These are phyloP conservation scores for Petrocephalus sullivani DNA, from an alignment of 2,797 vertebrate species.

Conservation along the genomic window DNA sequence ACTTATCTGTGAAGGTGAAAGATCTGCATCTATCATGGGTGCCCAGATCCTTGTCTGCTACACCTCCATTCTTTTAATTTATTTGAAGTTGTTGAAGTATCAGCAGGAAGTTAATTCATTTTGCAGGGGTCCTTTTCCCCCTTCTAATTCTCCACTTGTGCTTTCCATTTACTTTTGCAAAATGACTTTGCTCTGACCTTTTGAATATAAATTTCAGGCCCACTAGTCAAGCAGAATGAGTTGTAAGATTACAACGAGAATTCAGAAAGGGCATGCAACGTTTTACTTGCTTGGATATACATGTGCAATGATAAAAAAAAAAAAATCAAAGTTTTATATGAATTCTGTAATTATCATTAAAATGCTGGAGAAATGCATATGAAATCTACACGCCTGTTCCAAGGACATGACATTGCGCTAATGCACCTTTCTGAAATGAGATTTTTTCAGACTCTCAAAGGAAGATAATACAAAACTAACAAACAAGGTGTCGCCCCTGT, in stretches of 20 bases:
- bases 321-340: background rate
- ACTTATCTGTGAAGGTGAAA: constrained; percentile 17
- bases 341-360: background rate
- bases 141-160: background rate
- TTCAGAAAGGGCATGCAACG: background rate
- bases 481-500: background rate
- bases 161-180: constrained; percentile 5
- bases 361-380: background rate
- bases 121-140: background rate
- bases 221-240: background rate
- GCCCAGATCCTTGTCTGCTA: background rate
- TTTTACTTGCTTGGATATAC: background rate
- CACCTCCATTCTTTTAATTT: constrained; percentile 11
- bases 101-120: constrained; percentile 17
- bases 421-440: background rate
- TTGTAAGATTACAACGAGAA: background rate
- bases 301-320: background rate
- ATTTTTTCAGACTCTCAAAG: background rate
- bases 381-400: background rate
- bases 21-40: constrained; percentile 8
- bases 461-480: background rate
- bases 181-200: constrained; percentile 16
- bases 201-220: constrained; percentile 14
- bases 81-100: constrained; percentile 18
- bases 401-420: background rate